Evolutionary conservation across 2,113 vertebrate species (phyloP), one percentile per base, ranked within the genome.

Genomic region (Corythornis vintsioides): DNA sequence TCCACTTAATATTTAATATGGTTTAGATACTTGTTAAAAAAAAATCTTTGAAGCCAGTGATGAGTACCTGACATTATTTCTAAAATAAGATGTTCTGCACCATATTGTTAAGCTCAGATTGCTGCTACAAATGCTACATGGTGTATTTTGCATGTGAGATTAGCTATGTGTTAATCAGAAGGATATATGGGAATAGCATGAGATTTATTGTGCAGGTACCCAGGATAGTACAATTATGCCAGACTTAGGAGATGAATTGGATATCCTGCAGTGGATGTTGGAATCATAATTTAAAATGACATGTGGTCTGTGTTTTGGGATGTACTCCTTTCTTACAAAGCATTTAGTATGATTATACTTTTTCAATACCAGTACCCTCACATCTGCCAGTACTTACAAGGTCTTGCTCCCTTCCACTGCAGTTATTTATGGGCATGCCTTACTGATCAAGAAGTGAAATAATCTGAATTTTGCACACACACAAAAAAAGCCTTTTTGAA

Each of bases 221-320:
- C 38, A 38, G 9, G 38, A 38, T 38, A 38, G 38, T 10, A 38
- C 38, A 38, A 38, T 38, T 38, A 38, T 38, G 38, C 38, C 38
- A 38, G 38, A 38, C 38, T 38, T 38, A 38, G 10, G 38, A 38
- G 38, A 38, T 38, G 38, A 38, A 38, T 38, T 38, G 38, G 38
- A 38, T 38, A 38, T 38, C 38, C 38, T 38, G 38, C 38, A 38
- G 38, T 38, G 9, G 38, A 38, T 38, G 38, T 38, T 38, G 38
- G 10, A 38, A 38, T 38, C 38, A 10, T 38, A 38, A 38, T 38
- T 38, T 38, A 38, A 38, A 38, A 38, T 38, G 38, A 10, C 38
- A 76, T 88, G 45, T 91, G 82, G 55, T 40, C 71, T 82, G 13
- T 7, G 7, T 65, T 87, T 89, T 75, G 77, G 56, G 29, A 42